phyloP scores from a whole-genome alignment of 2,797 vertebrate species.

The Alectoris magna region DNA sequence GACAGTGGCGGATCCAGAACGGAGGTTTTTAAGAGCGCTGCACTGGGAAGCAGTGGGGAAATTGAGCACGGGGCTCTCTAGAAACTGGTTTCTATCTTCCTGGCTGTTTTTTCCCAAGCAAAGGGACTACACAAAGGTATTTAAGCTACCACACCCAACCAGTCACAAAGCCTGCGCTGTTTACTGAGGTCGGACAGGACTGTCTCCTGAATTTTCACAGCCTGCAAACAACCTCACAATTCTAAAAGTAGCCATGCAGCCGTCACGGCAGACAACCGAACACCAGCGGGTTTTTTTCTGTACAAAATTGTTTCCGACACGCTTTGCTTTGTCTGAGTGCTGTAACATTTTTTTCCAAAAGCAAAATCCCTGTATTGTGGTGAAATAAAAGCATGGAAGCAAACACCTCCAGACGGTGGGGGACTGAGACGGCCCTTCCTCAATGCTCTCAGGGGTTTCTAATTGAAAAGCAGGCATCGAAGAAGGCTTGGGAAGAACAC shows the following conservation, averaged over 20 bases:
- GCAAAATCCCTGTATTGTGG: not conserved
- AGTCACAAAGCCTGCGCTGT: not conserved
- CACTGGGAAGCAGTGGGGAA: not conserved
- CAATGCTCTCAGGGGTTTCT: not conserved
- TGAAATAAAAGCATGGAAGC: not conserved
- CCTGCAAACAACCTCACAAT: not conserved
- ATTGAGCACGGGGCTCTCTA: not conserved
- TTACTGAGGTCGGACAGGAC: not conserved
- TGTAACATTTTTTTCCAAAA: not conserved
- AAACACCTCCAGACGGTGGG: not conserved
- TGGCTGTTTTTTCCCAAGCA: not conserved
- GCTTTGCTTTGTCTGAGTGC: not conserved
- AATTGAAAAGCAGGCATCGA: not conserved
- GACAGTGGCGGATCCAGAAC: not conserved
- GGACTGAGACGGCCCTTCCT: not conserved
- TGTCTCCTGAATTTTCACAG: not conserved
- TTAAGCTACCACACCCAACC: conserved; percentile 1
- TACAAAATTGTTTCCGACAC: not conserved
- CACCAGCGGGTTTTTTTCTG: not conserved
- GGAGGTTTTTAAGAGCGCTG: not conserved
- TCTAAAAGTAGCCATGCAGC: not conserved
- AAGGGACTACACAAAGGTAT: not conserved
- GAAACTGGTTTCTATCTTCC: not conserved
- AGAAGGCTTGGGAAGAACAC: not conserved
- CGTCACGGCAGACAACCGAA: not conserved